These are phyloP conservation scores for Cheirogaleus medius DNA, from an alignment of 2,113 vertebrate genomes.

Conservation along the genomic window DNA sequence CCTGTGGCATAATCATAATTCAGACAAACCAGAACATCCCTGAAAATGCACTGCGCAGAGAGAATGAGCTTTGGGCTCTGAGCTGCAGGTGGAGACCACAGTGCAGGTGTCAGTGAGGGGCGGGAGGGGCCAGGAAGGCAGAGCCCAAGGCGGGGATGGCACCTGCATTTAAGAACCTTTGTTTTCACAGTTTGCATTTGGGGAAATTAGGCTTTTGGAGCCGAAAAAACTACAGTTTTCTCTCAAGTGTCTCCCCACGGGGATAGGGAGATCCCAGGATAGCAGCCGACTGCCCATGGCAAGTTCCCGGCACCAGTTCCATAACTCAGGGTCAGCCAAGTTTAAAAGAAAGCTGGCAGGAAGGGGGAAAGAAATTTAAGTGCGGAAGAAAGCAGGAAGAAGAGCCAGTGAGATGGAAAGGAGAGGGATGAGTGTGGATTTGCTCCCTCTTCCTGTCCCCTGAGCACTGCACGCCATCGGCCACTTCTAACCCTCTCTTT, in stretches of 20 bases:
- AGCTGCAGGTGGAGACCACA: neutral
- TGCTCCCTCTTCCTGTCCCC: no score
- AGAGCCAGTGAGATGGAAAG: neutral
- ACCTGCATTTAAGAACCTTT: neutral
- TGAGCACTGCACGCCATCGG: neutral
- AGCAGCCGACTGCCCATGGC: neutral
- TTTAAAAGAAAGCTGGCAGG: neutral
- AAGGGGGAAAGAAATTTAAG: neutral
- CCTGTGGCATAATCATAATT: neutral
- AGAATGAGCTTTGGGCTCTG: neutral
- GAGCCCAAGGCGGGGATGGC: neutral
- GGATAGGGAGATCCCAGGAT: neutral
- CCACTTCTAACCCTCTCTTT: neutral
- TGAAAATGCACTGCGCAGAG: neutral
- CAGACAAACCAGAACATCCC: neutral
- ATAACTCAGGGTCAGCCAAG: neutral
- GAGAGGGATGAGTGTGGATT: no score
- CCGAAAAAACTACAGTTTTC: neutral
- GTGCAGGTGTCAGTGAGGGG: neutral
- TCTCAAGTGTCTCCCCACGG: neutral
- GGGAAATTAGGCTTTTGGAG: neutral
- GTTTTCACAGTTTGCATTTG: neutral
- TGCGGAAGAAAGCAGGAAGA: neutral
- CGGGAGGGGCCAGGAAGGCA: neutral
- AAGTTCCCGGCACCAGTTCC: neutral